Evolutionary conservation across 2,888 invertebrate genomes (phyloP).

Genomic region (Octodonta nipae): DNA sequence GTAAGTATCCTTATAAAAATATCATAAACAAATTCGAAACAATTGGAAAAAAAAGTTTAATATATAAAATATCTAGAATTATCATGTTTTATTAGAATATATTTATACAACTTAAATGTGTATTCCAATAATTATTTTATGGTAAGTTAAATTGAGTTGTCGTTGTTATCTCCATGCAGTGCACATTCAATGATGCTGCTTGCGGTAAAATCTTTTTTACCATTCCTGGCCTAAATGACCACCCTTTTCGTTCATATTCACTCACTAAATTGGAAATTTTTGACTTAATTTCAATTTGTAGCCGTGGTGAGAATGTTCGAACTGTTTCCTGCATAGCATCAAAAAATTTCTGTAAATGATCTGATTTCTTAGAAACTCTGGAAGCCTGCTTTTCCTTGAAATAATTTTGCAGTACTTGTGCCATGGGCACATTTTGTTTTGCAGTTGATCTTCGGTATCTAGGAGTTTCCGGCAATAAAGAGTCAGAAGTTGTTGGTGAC

Average conservation of each 20-base stretch:
- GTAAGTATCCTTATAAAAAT: too few species aligned
- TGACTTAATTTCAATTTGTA: conserved; percentile 10
- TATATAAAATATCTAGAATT: too few species aligned
- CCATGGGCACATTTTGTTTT: conserved; percentile 4
- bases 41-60: too few species aligned
- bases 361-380: conserved; percentile 3
- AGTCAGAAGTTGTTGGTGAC: conserved; percentile 2
- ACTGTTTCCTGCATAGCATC: conserved; percentile 9
- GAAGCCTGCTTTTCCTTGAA: conserved; percentile 4
- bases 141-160: too few species aligned
- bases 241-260: conserved; percentile 8
- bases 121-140: too few species aligned
- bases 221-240: too few species aligned
- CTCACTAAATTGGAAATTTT: conserved; percentile 7
- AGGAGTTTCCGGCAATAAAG: conserved; percentile 2
- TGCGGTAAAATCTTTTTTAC: too few species aligned
- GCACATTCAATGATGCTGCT: too few species aligned
- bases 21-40: too few species aligned
- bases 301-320: conserved; percentile 8
- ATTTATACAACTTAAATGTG: too few species aligned
- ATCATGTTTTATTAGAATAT: too few species aligned
- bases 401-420: conserved; percentile 5
- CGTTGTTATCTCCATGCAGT: too few species aligned
- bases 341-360: conserved; percentile 10
- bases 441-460: neutral